These are phyloP conservation scores for Laticauda laticaudata DNA, from an alignment of 2,113 vertebrate genomes.

Conservation along the genomic window DNA sequence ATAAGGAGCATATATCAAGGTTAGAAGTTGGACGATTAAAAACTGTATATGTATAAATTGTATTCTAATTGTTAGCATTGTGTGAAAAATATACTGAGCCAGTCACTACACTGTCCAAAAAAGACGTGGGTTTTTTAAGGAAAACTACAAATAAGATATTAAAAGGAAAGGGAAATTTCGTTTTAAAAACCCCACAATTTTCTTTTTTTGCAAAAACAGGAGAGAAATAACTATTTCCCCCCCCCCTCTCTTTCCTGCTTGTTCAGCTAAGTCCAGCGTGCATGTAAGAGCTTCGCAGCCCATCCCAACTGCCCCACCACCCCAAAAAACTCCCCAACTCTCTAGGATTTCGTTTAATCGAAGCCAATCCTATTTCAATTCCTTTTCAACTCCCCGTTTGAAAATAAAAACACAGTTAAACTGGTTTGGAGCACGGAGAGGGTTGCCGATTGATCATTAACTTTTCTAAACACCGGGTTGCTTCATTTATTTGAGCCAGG, in stretches of 20 bases:
- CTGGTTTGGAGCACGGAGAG: background rate
- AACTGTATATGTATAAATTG: too few species aligned
- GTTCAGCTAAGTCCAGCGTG: background rate
- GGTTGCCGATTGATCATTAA: slow-evolving; percentile 16
- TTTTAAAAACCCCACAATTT: too few species aligned
- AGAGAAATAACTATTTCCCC: background rate
- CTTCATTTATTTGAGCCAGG: background rate
- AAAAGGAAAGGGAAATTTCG: background rate
- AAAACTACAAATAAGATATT: too few species aligned
- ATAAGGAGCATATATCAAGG: too few species aligned
- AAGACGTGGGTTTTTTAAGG: too few species aligned
- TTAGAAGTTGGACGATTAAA: too few species aligned
- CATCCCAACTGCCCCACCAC: background rate
- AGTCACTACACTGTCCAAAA: too few species aligned
- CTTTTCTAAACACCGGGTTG: background rate
- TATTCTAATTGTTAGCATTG: too few species aligned
- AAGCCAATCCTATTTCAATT: background rate
- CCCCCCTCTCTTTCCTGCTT: background rate
- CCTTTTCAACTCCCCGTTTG: background rate
- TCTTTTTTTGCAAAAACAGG: background rate
- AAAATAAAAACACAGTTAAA: background rate
- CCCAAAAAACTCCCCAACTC: too few species aligned
- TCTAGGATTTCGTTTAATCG: background rate
- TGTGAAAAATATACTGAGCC: too few species aligned
- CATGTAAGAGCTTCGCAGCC: background rate